phyloP scores from a whole-genome alignment of 2,888 invertebrate species.

The Dolomedes plantarius region DNA sequence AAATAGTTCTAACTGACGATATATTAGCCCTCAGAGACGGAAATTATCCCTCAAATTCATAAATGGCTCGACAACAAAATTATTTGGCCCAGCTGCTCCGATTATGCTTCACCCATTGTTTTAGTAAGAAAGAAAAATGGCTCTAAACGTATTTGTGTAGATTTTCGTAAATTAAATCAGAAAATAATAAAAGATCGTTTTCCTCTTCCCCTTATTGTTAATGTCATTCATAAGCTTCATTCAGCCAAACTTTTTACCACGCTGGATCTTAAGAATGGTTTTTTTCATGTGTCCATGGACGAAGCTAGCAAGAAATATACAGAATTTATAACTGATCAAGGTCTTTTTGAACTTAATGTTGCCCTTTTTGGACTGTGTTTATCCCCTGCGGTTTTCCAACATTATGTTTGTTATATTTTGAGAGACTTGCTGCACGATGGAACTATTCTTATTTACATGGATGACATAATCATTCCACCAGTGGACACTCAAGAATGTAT shows the following conservation, averaged over 20 bases:
- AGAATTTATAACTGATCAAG: background rate
- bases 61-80: background rate
- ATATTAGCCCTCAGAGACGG: background rate
- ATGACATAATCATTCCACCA: too few relatives aligned
- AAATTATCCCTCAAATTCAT: too few relatives aligned
- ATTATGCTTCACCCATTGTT: too few relatives aligned
- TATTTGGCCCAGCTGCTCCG: too few relatives aligned
- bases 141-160: constrained; percentile 10
- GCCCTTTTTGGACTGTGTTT: too few relatives aligned
- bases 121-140: constrained; percentile 38
- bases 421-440: constrained; percentile 30
- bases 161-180: constrained; percentile 27
- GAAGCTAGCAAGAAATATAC: constrained; percentile 3
- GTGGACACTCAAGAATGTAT: too few relatives aligned
- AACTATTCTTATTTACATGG: too few relatives aligned
- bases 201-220: constrained; percentile 21
- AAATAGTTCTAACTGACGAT: background rate
- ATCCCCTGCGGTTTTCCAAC: too few relatives aligned
- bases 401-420: background rate
- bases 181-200: constrained; percentile 13
- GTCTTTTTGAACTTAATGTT: constrained; percentile 1
- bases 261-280: constrained; percentile 37
- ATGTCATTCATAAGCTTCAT: constrained; percentile 22
- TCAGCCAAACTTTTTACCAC: constrained; percentile 1
- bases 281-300: constrained; percentile 20